Evolutionary conservation across 2,888 invertebrate genomes (phyloP), one percentile per base, ranked within the genome.

Genomic region (Drosophila meridionalis): DNA sequence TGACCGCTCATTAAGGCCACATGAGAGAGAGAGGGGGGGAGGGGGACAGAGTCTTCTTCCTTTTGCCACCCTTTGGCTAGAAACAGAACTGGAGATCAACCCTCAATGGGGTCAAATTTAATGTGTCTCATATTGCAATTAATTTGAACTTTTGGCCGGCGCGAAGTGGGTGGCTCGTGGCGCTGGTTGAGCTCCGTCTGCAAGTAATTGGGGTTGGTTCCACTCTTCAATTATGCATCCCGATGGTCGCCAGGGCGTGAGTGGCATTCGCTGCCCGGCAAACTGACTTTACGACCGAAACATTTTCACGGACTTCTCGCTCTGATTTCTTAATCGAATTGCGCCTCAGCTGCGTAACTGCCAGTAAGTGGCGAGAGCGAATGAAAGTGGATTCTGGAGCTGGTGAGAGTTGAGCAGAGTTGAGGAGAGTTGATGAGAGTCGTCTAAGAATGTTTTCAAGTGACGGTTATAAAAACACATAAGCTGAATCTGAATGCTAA

Each of bases 81-180:
- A 40, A 2, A 14, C 11, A 8, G 20, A 12, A 12, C 47, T 14
- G 12, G 48, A 32, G 42, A 38, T 26, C 68, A 57, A 63, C 65
- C 64, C 74, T 52, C 43, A 50, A 68, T 60, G 57, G 86, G 82
- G 86, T 89, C 88, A 77, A 77, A 89, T 87, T 85, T 85, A 89
- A 85, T 89, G 79, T 71, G 69, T 76, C 86, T 85, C 84, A 79
- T 76, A 87, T 85, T 85, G 90, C 84, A 89, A 85, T 89, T 85
- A 87, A 85, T 89, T 87, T 85, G 88, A 89, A 85, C 84, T 82
- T 62, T 64, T 77, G 75, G 67, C 74, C 30, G 40, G 30, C 47
- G 4, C 34, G 9, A 28, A 45, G 73, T 55, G 69, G 58, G 50
- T 50, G 69, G 48, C 42, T 47, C 43, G 34, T 36, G 69, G 56